Evolutionary conservation across 2,797 vertebrate species (phyloP).

Genomic region (Hippoglossus hippoglossus): DNA sequence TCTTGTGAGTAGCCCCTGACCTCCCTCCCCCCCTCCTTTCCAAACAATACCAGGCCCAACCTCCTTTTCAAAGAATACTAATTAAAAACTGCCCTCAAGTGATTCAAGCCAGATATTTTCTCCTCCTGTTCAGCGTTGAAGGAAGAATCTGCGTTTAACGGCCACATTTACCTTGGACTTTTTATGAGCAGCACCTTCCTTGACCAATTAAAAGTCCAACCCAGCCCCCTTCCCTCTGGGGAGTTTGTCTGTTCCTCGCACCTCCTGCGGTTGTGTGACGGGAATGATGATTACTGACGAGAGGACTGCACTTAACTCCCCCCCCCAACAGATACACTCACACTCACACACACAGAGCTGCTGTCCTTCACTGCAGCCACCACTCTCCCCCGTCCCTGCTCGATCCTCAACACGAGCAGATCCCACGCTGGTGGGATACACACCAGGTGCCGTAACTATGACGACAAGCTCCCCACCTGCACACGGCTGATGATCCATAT

Average conservation of each 20-base stretch:
- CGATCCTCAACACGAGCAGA: conserved; percentile 56
- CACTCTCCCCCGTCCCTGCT: conserved; percentile 51
- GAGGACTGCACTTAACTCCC: conserved; percentile 65
- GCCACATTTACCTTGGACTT: conserved; percentile 28
- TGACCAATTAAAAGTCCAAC: conserved; percentile 28
- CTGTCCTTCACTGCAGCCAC: conserved; percentile 44
- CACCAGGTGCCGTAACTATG: conserved; percentile 75
- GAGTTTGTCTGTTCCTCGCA: conserved; percentile 36
- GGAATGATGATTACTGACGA: conserved; percentile 45
- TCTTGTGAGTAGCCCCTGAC: conserved; percentile 63
- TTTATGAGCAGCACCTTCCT: conserved; percentile 42
- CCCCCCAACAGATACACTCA: conserved; percentile 15
- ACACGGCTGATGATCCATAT: conserved; percentile 35
- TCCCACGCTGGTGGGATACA: conserved; percentile 64
- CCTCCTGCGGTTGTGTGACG: conserved; percentile 25
- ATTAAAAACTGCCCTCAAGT: conserved; percentile 65
- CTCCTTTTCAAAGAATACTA: conserved; percentile 72
- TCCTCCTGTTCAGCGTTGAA: conserved; percentile 13
- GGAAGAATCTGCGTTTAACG: conserved; percentile 26
- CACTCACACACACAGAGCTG: conserved; percentile 24
- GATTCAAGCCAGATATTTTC: conserved; percentile 57
- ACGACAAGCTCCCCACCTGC: conserved; percentile 62
- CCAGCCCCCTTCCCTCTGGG: conserved; percentile 7
- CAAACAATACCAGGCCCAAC: conserved; percentile 50
- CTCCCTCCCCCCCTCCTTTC: conserved; percentile 68